Evolutionary conservation across 2,888 invertebrate species (phyloP), one percentile per base, ranked within the genome.

Genomic region (Bellardia pandia): DNA sequence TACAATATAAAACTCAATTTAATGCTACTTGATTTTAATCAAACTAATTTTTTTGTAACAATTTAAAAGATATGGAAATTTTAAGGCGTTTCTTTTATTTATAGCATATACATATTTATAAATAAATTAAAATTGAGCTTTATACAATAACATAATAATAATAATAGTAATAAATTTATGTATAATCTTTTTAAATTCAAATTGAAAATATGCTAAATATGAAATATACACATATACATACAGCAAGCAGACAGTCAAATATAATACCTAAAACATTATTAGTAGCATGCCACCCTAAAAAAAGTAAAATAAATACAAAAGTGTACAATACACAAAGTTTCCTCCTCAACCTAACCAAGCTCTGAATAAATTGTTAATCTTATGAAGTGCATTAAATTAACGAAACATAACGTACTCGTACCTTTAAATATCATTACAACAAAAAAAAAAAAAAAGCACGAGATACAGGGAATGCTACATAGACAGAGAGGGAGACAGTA

Each of bases 311-410:
- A 58, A 60, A 66, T 48, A 23, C 3, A 8, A 23, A 40, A 40
- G n/a, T n/a, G 64, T 42, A 14, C 64, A 8, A 51, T 13, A 23
- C 23, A 23, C 13, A 69, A 56, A 45, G 5, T 13, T 51, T 40
- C 30, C 14, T 62, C 8, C 71, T 33, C 48, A 68, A 53, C 75
- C 30, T 14, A 16, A 40, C 45, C 37, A 64, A n/a, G 7, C 13
- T 69, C 69, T 42, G 11, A 53, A 64, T 76, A 60, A 85, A 53
- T 79, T 79, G 79, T 68, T 79, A 79, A 79, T 85, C 74, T 75
- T 74, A 40, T 75, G 68, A 77, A 85, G 69, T 85, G 85, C 79
- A 85, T 85, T 75, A 80, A 85, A 76, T 80, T 79, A 68, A 85
- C 71, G 37, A 72, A 74, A 60, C 72, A 68, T 69, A 64, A 69